Evolutionary conservation across 1,140 invertebrate species (phyloP), one percentile per base, ranked within the genome.

Genomic region (Zaprionus kolodkinae): DNA sequence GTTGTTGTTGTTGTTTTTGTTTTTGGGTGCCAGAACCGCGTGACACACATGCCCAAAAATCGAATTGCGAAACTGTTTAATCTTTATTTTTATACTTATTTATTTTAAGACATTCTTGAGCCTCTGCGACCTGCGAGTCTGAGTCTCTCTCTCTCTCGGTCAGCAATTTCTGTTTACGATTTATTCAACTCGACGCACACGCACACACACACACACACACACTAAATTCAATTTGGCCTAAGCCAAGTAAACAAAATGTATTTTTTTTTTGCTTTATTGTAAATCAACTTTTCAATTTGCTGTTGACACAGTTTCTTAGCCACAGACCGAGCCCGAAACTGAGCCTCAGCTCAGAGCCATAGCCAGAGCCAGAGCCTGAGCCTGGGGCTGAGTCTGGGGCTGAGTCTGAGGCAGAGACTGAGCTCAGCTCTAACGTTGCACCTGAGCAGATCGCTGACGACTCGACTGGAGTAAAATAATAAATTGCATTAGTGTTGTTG

Each of bases 241-340:
- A 71, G 79, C 72, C 71, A 65, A 77, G 84, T 60, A 78, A 87
- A 88, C 77, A 87, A 69, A 59, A 70, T 70, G 38, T 67, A 6
- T 72, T 72, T 43, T 70, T 63, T 65, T 57, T 56, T 69, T 38
- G 55, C 50, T 61, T 65, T 76, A 72, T 76, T 76, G 68, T 79
- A 82, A 87, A 88, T 88, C 83, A 87, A 84, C 84, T 88, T 88
- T 87, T 87, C 80, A 88, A 87, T 83, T 88, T 75, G 77, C 80
- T 79, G 83, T 83, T 87, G 83, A 87, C 83, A 87, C 83, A 88
- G 83, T 87, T 87, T 88, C 40, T 43, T 25, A 63, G 70, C 72
- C 63, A 64, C 66, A 60, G 59, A 60, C 64, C 56, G 40, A 64
- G 45, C 27, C 70, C 27, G 56, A 38, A 40, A 25, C 36, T 86